Evolutionary conservation across 2,113 vertebrate species (phyloP).

Genomic region (Caretta caretta): DNA sequence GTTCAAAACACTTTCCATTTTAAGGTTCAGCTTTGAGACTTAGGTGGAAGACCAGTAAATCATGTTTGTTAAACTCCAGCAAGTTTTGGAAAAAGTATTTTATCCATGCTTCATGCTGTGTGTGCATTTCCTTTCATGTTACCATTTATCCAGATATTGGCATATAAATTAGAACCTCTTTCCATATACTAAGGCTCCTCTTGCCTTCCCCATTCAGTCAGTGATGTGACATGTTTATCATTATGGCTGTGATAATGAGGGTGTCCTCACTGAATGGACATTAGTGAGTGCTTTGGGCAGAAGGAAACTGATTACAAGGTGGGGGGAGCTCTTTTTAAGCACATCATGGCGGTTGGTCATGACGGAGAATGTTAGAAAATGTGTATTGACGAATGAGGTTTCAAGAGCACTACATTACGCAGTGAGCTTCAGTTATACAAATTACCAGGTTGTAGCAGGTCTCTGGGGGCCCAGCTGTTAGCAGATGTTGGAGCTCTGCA

Average conservation of each 20-base stretch:
- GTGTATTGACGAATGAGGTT: too few relatives aligned
- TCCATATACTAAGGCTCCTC: not conserved
- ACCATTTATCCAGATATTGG: fast-evolving
- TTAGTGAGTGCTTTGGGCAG: not conserved
- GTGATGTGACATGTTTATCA: not conserved
- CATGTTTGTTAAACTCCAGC: not conserved
- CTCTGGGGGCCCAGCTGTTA: too few relatives aligned
- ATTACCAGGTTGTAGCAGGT: too few relatives aligned
- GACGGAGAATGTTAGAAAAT: too few relatives aligned
- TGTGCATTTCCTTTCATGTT: fast-evolving
- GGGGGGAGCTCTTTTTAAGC: not conserved
- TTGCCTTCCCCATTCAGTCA: not conserved
- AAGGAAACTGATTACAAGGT: not conserved
- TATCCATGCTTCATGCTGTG: fast-evolving
- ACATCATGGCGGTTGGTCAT: too few relatives aligned
- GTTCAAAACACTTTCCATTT: not conserved
- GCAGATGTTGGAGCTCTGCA: too few relatives aligned
- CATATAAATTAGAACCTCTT: fast-evolving
- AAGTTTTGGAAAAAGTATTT: not conserved
- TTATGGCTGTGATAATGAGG: not conserved
- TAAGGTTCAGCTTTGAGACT: not conserved
- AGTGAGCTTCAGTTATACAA: too few relatives aligned
- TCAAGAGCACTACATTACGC: too few relatives aligned
- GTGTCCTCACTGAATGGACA: not conserved
- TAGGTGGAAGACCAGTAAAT: not conserved